Evolutionary conservation across 2,113 vertebrate species (phyloP).

Genomic region (Pyrgilauda ruficollis): DNA sequence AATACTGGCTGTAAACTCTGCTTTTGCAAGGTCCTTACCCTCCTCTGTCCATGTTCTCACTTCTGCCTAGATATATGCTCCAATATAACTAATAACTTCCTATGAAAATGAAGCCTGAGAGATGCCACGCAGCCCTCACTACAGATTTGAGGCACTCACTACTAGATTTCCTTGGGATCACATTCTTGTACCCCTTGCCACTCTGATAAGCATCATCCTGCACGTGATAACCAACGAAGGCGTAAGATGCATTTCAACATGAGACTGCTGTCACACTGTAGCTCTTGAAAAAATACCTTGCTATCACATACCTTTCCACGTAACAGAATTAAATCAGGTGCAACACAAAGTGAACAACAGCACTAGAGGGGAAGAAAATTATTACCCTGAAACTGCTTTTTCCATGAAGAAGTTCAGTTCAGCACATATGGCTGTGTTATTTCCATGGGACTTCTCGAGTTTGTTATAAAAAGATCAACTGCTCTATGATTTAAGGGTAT

Average conservation of each 20-base stretch:
- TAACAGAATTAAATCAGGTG: background rate
- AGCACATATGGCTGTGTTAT: background rate
- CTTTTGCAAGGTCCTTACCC: background rate
- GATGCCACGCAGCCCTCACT: background rate
- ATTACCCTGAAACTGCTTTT: background rate
- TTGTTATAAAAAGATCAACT: background rate
- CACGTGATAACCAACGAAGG: background rate
- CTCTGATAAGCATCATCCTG: background rate
- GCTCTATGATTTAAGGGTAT: background rate
- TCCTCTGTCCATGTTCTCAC: background rate
- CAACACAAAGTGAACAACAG: background rate
- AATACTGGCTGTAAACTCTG: background rate
- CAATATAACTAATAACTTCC: background rate
- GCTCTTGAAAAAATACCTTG: background rate
- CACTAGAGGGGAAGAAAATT: background rate
- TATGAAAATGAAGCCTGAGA: background rate
- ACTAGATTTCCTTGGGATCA: background rate
- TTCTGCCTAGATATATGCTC: background rate
- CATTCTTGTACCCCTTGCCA: background rate
- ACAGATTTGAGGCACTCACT: background rate
- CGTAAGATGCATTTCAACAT: background rate
- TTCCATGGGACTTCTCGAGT: background rate
- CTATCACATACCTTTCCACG: background rate
- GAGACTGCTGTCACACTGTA: accelerated
- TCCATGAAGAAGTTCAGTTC: background rate